phyloP scores from a whole-genome alignment of 1,140 invertebrate species.

The Diploscapter pachys region DNA sequence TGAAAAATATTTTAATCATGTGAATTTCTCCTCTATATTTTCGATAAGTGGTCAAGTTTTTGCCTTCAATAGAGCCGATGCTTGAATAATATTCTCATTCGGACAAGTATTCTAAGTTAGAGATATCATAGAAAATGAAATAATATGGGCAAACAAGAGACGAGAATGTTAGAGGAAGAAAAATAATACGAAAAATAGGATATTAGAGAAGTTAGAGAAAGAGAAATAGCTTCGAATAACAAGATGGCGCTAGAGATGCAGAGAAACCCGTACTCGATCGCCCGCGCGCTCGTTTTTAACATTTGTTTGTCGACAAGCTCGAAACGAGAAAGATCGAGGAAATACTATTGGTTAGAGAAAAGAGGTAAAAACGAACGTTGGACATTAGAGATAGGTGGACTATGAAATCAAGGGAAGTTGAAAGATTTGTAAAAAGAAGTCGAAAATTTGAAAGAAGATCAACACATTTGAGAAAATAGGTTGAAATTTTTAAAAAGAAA shows the following conservation, averaged over 20 bases:
- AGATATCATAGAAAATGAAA: neutral
- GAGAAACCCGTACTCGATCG: too few relatives aligned
- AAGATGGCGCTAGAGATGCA: too few relatives aligned
- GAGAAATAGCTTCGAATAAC: too few relatives aligned
- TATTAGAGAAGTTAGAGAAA: too few relatives aligned
- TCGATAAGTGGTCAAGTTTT: neutral
- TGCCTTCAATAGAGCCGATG: constrained; percentile 1
- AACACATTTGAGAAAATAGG: neutral
- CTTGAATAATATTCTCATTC: neutral
- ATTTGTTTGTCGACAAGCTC: too few relatives aligned
- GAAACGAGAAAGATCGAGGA: neutral
- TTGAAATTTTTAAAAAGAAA: constrained; percentile 10
- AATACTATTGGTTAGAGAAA: neutral
- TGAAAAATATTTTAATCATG: neutral
- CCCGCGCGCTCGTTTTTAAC: too few relatives aligned
- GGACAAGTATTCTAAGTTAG: constrained; percentile 11
- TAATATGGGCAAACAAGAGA: neutral
- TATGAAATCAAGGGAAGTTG: too few relatives aligned
- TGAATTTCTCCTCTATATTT: neutral
- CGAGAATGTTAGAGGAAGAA: neutral
- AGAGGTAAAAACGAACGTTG: neutral
- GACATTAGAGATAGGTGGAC: neutral
- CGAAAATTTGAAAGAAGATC: neutral
- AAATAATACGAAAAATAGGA: neutral
- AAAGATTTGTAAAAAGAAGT: too few relatives aligned